Base-by-base conservation (phyloP, 2,888 invertebrate species). In the Microctonus aethiopoides region DNA sequence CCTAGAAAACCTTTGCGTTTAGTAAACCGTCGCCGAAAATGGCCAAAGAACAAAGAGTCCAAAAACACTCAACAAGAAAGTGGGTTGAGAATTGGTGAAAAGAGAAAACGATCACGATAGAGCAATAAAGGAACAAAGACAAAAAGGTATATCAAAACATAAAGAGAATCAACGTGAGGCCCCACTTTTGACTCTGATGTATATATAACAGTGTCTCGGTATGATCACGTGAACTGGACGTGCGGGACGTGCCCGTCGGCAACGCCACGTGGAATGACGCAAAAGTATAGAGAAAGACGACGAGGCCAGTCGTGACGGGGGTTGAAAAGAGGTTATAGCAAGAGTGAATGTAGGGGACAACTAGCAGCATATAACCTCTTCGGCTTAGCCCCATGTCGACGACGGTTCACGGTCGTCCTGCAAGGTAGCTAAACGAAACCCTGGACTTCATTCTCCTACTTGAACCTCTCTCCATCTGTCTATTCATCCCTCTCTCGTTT, bases 241-340 rank as follows among this genome's bases (percentile, higher is more conserved):
- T 29, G 41, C 51, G 32, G 81, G 76, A 81, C 82, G 81, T 81
- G 82, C 79, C 76, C 78, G 77, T 78, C 77, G 79, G 72, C 75
- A 70, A 70, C 68, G 67, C 75, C 77, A 77, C 76, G 77, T 76
- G 76, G 75, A 39, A 56, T 62, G n/a, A 56, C 70, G 63, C 70
- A 74, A 73, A n/a, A 74, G 70, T 73, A 68, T 73, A 68, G 74
- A 69, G 66, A 65, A 54, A 63, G 67, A 65, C 54, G 29, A 29
- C 4, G 66, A 54, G 68, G 74, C 74, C 77, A 72, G 65, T 67
- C 80, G 80, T 79, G 81, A 81, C 78, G 78, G 81, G 64, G 81
- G 81, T 80, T 77, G 79, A 78, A 81, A 74, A 79, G 78, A 79
- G 81, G 77, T 74, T 75, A 56, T 75, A 56, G 51, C 59, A 66